Evolutionary conservation across 2,113 vertebrate genomes (phyloP).

Genomic region (Dolichotis patagonum): DNA sequence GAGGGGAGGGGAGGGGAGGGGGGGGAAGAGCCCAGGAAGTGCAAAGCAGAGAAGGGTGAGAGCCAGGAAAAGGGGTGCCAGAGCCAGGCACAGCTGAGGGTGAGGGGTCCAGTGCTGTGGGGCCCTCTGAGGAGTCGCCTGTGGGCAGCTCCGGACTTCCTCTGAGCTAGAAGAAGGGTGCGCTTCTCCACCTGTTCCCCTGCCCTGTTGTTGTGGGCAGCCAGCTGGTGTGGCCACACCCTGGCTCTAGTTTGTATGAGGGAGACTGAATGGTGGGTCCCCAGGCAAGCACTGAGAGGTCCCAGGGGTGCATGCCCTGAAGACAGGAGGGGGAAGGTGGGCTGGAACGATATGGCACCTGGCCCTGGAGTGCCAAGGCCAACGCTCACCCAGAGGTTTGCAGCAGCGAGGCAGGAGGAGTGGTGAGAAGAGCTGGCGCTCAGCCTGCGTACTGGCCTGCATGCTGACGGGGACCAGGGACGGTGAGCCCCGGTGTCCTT

Average conservation of each 20-base stretch:
- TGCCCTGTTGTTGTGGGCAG: accelerated
- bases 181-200: not conserved
- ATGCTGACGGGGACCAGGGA: not conserved
- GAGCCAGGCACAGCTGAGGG: not conserved
- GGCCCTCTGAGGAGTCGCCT: too few relatives aligned
- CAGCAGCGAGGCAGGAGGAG: not conserved
- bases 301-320: not conserved
- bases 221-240: not conserved
- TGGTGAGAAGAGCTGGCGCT: not conserved
- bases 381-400: not conserved
- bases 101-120: not conserved
- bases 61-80: not conserved
- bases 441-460: accelerated
- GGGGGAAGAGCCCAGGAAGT: too few relatives aligned
- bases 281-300: not conserved
- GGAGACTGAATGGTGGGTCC: accelerated
- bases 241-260: not conserved
- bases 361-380: not conserved
- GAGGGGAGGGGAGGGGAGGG: too few relatives aligned
- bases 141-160: not conserved
- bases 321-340: not conserved
- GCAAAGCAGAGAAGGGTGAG: not conserved
- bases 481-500: not conserved
- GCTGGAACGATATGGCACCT: not conserved
- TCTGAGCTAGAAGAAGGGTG: accelerated